Conservation (phyloP, 2,113 vertebrate species). For the Colinus virginianus region DNA sequence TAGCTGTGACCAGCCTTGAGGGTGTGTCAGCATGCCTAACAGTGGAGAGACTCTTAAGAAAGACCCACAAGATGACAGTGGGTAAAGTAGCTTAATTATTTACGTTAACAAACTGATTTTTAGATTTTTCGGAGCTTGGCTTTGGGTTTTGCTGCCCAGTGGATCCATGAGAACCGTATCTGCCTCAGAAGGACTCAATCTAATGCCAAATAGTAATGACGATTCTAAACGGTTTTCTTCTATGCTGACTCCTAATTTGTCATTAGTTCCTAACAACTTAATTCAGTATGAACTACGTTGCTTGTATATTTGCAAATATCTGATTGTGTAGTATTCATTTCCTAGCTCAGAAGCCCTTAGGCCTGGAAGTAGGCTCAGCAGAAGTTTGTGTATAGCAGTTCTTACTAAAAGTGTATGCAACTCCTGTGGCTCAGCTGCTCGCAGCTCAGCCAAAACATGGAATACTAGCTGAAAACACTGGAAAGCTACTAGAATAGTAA, state of each 20-base stretch:
- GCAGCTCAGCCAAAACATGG: neutral
- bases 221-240: neutral
- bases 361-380: neutral
- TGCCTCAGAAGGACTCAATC: neutral
- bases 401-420: neutral
- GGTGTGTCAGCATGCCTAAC: conserved; percentile 56
- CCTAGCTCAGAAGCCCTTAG: neutral
- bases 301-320: neutral
- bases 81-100: conserved; percentile 63
- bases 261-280: neutral
- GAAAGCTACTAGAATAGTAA: neutral
- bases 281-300: neutral
- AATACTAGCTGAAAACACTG: neutral
- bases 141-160: neutral
- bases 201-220: neutral
- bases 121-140: neutral
- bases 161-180: neutral
- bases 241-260: neutral
- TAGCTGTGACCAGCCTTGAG: neutral
- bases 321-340: neutral
- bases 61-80: neutral
- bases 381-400: rapidly evolving
- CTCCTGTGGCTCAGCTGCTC: neutral
- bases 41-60: neutral
- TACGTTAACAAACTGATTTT: neutral